These are phyloP conservation scores for Sarcophaga caerulescens DNA, from an alignment of 2,888 invertebrate species.

Conservation along the genomic window DNA sequence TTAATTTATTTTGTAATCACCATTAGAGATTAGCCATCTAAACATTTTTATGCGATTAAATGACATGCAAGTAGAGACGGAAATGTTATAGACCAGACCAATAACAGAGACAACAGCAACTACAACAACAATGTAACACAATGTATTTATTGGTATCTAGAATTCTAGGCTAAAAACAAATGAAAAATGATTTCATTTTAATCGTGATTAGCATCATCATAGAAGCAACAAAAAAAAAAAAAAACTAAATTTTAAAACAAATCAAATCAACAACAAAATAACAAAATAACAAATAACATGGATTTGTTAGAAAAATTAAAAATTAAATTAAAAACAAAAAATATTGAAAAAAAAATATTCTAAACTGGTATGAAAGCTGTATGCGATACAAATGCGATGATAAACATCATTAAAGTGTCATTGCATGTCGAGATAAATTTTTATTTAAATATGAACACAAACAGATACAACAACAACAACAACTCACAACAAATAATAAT, in stretches of 20 bases:
- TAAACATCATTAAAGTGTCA: conserved; percentile 62
- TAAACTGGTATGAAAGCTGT: conserved; percentile 29
- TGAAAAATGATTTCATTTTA: too few species aligned
- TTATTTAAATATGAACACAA: conserved; percentile 23
- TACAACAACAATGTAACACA: neutral
- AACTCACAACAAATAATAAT: neutral
- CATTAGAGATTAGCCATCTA: neutral
- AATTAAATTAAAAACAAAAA: neutral
- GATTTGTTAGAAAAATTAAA: neutral
- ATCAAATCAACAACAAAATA: too few species aligned
- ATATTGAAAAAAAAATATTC: neutral
- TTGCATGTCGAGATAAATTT: conserved; percentile 56
- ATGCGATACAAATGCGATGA: conserved; percentile 44
- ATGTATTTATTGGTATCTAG: neutral
- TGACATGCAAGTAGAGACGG: conserved; percentile 62
- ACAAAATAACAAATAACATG: too few species aligned
- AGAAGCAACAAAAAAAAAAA: too few species aligned
- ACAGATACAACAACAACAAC: conserved; percentile 19
- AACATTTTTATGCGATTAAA: conserved; percentile 25
- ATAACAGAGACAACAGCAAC: conserved; percentile 10
- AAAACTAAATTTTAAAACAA: neutral
- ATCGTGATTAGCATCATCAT: too few species aligned
- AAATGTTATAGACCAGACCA: conserved; percentile 33
- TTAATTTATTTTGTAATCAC: neutral
- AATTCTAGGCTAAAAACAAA: neutral